Conservation (phyloP, 2,888 invertebrate species). For the Dysmachus trigonus region DNA sequence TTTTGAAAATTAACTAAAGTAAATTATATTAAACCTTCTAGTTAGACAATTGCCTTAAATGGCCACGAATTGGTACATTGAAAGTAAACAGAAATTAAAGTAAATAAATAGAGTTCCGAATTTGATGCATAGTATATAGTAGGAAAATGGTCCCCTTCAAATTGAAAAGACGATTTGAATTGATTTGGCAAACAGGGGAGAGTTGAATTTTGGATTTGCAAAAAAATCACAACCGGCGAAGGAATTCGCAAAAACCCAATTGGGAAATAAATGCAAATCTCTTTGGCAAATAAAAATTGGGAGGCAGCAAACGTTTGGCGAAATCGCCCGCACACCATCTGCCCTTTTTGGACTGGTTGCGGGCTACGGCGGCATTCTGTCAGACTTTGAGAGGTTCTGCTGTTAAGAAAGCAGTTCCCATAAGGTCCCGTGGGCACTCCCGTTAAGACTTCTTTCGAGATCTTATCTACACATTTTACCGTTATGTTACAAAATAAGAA, state of each 20-base stretch:
- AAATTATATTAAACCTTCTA: background rate
- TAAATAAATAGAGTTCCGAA: background rate
- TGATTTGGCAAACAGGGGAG: background rate
- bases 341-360: background rate
- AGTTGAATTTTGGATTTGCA: background rate
- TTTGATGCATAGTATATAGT: too few relatives aligned
- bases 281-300: slow-evolving; percentile 20
- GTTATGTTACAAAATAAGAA: background rate
- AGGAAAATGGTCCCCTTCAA: background rate
- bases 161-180: background rate
- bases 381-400: background rate
- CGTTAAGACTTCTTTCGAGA: background rate
- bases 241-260: slow-evolving; percentile 15
- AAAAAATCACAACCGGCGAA: background rate
- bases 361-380: background rate
- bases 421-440: background rate
- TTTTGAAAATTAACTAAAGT: background rate
- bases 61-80: background rate
- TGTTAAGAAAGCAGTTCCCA: background rate
- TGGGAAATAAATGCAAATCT: slow-evolving; percentile 37
- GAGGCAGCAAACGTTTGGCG: background rate
- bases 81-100: background rate
- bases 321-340: slow-evolving; percentile 17
- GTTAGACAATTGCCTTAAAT: background rate
- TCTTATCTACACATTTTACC: background rate